Conservation (phyloP, 2,797 vertebrate species). For the Mus caroli region DNA sequence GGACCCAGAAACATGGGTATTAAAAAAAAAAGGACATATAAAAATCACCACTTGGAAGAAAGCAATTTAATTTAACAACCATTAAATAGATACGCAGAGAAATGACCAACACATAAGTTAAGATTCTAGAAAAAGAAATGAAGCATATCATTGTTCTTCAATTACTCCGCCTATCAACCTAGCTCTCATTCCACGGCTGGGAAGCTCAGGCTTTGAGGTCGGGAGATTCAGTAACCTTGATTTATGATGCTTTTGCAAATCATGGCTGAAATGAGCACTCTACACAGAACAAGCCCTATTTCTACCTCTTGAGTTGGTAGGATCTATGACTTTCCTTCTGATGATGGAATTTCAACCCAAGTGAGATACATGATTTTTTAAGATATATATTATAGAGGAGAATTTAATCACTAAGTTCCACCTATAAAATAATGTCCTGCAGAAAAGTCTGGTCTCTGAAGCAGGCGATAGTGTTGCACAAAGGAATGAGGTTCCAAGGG, state of each 20-base stretch:
- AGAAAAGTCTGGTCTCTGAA: constrained; percentile 25
- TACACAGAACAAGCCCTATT: constrained; percentile 6
- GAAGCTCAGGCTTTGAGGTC: constrained; percentile 19
- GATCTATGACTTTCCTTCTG: constrained; percentile 37
- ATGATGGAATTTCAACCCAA: constrained; percentile 34
- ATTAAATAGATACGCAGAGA: constrained; percentile 65
- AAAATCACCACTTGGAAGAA: constrained; percentile 70
- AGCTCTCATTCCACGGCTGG: not conserved
- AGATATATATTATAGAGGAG: constrained; percentile 38
- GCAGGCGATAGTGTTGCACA: not conserved
- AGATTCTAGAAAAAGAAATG: constrained; percentile 73
- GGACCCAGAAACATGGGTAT: not conserved
- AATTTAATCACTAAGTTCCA: not conserved
- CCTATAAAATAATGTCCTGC: constrained; percentile 16
- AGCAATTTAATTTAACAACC: constrained; percentile 79
- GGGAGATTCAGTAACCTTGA: constrained; percentile 3
- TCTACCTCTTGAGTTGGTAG: not conserved
- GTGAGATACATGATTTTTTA: not conserved
- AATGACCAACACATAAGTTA: constrained; percentile 66
- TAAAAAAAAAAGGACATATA: not conserved
- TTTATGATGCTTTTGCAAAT: constrained; percentile 57
- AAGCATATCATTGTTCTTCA: constrained; percentile 37
- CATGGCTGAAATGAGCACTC: constrained; percentile 23
- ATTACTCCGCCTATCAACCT: constrained; percentile 60
- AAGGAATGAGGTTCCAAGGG: not conserved